Evolutionary conservation across 1,140 invertebrate genomes (phyloP).

Genomic region (Intoshia linei): DNA sequence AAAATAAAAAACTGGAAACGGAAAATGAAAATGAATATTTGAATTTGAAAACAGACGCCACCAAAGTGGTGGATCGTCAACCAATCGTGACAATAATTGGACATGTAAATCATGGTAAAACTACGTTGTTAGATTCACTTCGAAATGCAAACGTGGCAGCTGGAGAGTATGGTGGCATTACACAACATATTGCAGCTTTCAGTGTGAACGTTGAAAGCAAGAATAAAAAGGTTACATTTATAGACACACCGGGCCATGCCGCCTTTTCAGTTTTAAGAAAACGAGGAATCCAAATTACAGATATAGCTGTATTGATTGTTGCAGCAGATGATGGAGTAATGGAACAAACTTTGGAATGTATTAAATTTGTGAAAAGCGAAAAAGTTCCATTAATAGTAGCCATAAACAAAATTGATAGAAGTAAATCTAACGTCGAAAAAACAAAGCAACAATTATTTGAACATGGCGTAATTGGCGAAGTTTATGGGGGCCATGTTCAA

Average conservation of each 20-base stretch:
- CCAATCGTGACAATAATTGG: constrained; percentile 93
- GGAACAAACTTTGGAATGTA: constrained; percentile 50
- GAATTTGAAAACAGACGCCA: no score
- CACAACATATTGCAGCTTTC: constrained; percentile 95
- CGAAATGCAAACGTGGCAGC: constrained; percentile 49
- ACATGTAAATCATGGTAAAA: constrained; percentile 96
- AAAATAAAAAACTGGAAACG: no score
- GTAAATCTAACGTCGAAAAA: constrained; percentile 37
- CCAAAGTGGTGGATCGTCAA: constrained; percentile 32
- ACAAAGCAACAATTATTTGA: constrained; percentile 37
- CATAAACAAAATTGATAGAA: constrained; percentile 93
- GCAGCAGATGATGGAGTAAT: constrained; percentile 94
- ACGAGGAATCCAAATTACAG: constrained; percentile 57
- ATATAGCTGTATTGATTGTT: constrained; percentile 74
- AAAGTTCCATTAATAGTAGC: constrained; percentile 71
- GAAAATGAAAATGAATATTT: no score
- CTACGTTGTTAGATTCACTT: constrained; percentile 61
- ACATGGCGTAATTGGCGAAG: constrained; percentile 47
- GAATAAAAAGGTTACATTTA: constrained; percentile 51
- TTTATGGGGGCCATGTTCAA: constrained; percentile 60
- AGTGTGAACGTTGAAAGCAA: constrained; percentile 29
- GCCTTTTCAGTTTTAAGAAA: constrained; percentile 63
- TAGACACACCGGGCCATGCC: constrained; percentile 97
- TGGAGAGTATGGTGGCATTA: constrained; percentile 88
- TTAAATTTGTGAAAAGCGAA: constrained; percentile 22